Conservation (phyloP, 23 tunicate genomes). For the Oikopleura dioica region DNA sequence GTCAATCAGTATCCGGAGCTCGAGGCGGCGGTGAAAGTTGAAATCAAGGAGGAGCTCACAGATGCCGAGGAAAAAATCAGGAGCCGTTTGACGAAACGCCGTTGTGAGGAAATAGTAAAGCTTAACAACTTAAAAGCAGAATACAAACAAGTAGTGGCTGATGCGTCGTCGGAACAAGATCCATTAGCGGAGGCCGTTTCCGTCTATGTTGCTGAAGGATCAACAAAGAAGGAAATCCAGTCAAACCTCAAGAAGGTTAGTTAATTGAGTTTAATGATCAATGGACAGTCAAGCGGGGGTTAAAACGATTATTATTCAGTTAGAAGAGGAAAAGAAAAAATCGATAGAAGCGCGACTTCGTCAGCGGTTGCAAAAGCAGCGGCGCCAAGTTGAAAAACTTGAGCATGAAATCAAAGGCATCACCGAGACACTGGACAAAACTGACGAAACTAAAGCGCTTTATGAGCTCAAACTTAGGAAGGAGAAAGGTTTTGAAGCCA, state of each 20-base stretch:
- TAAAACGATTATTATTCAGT: too few relatives aligned
- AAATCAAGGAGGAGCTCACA: background rate
- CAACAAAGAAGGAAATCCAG: background rate
- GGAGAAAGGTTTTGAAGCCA: background rate
- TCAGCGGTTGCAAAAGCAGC: background rate
- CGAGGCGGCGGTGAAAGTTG: background rate
- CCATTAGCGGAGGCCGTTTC: background rate
- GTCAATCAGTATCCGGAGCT: background rate
- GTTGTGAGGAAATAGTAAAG: background rate
- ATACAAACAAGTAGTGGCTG: background rate
- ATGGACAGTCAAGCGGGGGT: too few relatives aligned
- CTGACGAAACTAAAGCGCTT: constrained; percentile 7
- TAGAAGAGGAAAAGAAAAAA: background rate
- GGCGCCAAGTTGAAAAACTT: background rate
- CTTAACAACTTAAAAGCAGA: background rate
- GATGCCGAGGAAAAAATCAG: background rate
- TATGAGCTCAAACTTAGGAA: background rate
- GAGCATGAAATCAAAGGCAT: background rate
- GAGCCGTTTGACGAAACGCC: background rate
- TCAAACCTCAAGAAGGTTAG: background rate
- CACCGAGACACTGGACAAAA: background rate
- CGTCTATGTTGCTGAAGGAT: constrained; percentile 4
- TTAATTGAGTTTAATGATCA: too few relatives aligned
- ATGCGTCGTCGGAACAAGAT: background rate
- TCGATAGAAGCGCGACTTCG: background rate